A percentile compares a stretch with the other conserved stretches of the same genome.
Conservation (phyloP, 2,888 invertebrate genomes). For the Clistopyga incitator region DNA sequence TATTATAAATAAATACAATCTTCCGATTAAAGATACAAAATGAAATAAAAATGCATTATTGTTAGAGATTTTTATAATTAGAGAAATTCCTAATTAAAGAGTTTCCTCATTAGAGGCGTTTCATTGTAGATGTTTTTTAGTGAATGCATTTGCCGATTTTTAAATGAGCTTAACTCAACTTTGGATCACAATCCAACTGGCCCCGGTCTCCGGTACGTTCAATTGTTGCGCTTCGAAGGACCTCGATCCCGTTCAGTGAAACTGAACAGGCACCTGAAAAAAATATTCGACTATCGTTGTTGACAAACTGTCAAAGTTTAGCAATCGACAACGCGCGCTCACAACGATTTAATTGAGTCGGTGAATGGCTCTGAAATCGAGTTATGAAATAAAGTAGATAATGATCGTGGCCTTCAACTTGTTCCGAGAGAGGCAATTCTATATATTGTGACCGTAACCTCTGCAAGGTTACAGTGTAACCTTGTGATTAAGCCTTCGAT, state of each 20-base stretch:
- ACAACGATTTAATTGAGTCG: slow-evolving; percentile 35
- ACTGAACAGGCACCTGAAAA: background rate
- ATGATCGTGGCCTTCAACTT: slow-evolving; percentile 65
- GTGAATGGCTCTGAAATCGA: slow-evolving; percentile 45
- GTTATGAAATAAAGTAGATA: slow-evolving; percentile 60
- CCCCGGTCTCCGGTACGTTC: background rate
- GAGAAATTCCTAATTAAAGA: no score
- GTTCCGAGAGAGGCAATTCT: slow-evolving; percentile 37
- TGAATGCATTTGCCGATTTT: no score
- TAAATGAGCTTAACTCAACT: no score
- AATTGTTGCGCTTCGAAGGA: slow-evolving; percentile 12
- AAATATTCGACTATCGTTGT: background rate
- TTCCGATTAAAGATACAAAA: no score
- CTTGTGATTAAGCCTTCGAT: slow-evolving; percentile 40
- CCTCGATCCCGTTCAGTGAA: slow-evolving; percentile 39
- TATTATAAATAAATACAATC: no score
- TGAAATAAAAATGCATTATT: no score
- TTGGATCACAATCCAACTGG: no score
- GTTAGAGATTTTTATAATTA: no score
- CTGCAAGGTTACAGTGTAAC: slow-evolving; percentile 14
- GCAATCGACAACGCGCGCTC: background rate
- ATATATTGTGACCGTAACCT: slow-evolving; percentile 56
- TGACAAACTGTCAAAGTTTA: background rate
- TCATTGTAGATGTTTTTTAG: no score
- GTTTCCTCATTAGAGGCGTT: no score